Base-by-base conservation (phyloP, 2,797 vertebrate species). In the Pagetopsis macropterus region DNA sequence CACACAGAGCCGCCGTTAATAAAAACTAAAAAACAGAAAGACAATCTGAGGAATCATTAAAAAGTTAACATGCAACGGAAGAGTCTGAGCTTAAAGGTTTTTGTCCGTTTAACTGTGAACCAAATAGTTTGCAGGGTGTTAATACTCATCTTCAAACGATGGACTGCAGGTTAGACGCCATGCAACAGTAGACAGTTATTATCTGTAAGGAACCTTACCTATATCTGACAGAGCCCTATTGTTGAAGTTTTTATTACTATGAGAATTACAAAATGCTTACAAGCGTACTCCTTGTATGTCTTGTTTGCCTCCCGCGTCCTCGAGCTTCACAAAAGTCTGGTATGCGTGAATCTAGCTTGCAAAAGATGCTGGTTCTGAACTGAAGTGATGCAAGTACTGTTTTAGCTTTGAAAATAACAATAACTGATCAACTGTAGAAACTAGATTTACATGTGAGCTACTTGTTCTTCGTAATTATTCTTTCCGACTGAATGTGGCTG, bases 11-110 rank as follows among this genome's bases (percentile, higher is more conserved):
- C 33, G 56, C 27, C 12, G 23, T 40, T 66, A 23, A 76, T 64
- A 41, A 56, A 70, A 65, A 71, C 31, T 43, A 54, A 19, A 31
- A 65, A 60, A 73, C 33, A 46, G 16, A 80, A 33, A 63, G 31
- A 74, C n/a, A 17, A 50, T 78, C 73, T 58, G 81, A 86, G 67
- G 81, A 84, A 65, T 76, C 37, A 51, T 57, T 78, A 61, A 86
- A 85, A 85, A 64, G 73, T 85, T 65, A 75, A 77, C 79, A 88
- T 87, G 84, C 88, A 87, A 78, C 21, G 1, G 45, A 64, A 77
- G 56, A 70, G 75, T 76, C 46, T 63, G 51, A 75, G 48, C 46
- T 76, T 74, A 21, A 75, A 52, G 31, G 13, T 5, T 31, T 46
- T 37, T 46, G 41, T 12, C 61, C 54, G 64, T 60, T 74, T 63